These are phyloP conservation scores for Morbakka virulenta DNA, from an alignment of 30 jellyfish, hydroid and myxozoan species.

Conservation along the genomic window DNA sequence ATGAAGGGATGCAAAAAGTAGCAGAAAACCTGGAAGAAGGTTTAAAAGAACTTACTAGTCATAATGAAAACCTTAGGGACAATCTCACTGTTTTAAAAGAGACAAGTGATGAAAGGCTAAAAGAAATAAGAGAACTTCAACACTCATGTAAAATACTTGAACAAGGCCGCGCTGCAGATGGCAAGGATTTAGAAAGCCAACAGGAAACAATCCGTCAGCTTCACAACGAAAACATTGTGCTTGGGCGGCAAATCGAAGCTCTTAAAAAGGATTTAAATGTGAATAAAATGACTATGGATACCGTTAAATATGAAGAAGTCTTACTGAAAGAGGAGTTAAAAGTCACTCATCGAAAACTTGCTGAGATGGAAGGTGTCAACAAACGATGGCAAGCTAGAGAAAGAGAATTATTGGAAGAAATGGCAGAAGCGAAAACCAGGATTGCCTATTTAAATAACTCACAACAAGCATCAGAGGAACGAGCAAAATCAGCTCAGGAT, in stretches of 20 bases:
- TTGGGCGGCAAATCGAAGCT: slow-evolving; percentile 51
- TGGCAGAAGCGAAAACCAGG: slow-evolving; percentile 36
- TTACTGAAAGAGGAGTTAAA: slow-evolving; percentile 38
- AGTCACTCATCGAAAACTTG: slow-evolving; percentile 4
- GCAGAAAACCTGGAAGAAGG: slow-evolving; percentile 29
- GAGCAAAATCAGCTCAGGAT: slow-evolving; percentile 17
- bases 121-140: slow-evolving; percentile 19
- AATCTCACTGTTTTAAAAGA: slow-evolving; percentile 29
- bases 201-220: slow-evolving; percentile 20
- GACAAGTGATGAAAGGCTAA: slow-evolving; percentile 1
- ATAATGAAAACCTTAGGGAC: slow-evolving; percentile 10
- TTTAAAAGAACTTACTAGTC: not conserved
- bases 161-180: slow-evolving; percentile 10
- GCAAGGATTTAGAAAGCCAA: slow-evolving; percentile 2
- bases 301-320: slow-evolving; percentile 53
- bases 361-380: slow-evolving; percentile 16
- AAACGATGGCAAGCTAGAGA: slow-evolving; percentile 11
- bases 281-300: slow-evolving; percentile 48
- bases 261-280: slow-evolving; percentile 45
- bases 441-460: slow-evolving; percentile 15
- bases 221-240: slow-evolving; percentile 27
- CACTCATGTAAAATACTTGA: slow-evolving; percentile 19
- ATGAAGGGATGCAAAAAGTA: not conserved
- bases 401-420: slow-evolving; percentile 42
- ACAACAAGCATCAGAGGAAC: slow-evolving; percentile 32